Evolutionary conservation across 2,888 invertebrate genomes (phyloP).

Genomic region (Polyommatus iphigenia): DNA sequence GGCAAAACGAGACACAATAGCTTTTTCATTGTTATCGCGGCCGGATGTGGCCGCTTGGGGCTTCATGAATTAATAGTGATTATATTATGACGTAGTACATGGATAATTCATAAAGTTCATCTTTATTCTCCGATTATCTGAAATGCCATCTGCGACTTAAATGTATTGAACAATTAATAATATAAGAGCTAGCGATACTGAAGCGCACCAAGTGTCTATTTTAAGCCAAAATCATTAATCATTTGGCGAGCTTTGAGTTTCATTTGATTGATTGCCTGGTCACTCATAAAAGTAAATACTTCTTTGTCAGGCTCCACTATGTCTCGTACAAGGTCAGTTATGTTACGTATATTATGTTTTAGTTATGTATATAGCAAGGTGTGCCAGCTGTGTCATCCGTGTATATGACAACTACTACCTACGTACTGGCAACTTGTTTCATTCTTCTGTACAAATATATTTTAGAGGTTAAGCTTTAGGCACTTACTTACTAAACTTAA

Average conservation of each 20-base stretch:
- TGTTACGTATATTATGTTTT: not conserved
- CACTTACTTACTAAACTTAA: not conserved
- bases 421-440: not conserved
- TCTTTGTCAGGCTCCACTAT: not conserved
- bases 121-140: not conserved
- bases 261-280: not conserved
- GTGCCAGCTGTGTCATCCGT: not conserved
- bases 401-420: not conserved
- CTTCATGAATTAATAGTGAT: no score
- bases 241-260: not conserved
- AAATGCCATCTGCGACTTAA: not conserved
- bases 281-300: constrained; percentile 10
- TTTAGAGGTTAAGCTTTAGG: not conserved
- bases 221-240: not conserved
- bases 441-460: not conserved
- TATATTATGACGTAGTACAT: not conserved
- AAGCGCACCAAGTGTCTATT: not conserved
- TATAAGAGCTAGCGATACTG: not conserved
- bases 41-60: no score
- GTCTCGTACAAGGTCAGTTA: constrained; percentile 7
- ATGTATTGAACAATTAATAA: not conserved
- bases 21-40: no score
- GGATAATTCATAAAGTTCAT: constrained; percentile 14
- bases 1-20: no score
- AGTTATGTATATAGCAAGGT: not conserved